These are phyloP conservation scores for Tokudaia tokunoshimensis DNA, from an alignment of 2,797 vertebrate genomes.

Conservation along the genomic window DNA sequence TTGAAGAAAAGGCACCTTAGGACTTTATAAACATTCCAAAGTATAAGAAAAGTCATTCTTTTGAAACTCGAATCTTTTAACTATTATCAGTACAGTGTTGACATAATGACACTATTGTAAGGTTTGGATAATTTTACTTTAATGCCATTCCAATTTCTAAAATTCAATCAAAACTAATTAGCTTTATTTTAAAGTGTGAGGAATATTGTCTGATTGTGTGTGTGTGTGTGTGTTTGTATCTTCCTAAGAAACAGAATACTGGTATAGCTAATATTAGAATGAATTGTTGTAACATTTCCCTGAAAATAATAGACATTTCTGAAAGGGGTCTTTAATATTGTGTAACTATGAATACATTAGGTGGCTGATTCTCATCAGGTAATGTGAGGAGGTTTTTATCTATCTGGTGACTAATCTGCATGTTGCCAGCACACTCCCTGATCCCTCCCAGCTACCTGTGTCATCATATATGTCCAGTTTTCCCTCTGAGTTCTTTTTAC, in stretches of 20 bases:
- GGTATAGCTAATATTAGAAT: conserved; percentile 13
- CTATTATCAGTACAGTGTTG: background rate
- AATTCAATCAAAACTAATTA: conserved; percentile 32
- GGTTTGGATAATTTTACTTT: conserved; percentile 5
- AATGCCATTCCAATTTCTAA: background rate
- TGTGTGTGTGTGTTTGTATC: background rate
- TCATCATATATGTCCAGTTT: conserved; percentile 69
- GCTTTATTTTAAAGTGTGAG: background rate
- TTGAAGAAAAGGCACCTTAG: conserved; percentile 37
- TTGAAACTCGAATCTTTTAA: conserved; percentile 38
- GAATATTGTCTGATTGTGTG: conserved; percentile 4
- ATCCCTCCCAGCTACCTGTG: conserved; percentile 47
- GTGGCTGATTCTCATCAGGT: conserved; percentile 29
- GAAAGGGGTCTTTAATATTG: conserved; percentile 39
- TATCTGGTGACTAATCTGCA: conserved; percentile 71
- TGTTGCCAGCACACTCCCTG: conserved; percentile 61
- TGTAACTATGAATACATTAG: conserved; percentile 6
- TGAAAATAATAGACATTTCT: conserved; percentile 29
- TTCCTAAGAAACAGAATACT: conserved; percentile 5
- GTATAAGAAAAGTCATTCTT: background rate
- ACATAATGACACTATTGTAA: background rate
- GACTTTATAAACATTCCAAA: background rate
- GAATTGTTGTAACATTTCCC: conserved; percentile 44
- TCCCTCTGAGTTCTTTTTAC: conserved; percentile 69
- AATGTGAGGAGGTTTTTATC: conserved; percentile 43